Evolutionary conservation across 2,888 invertebrate genomes (phyloP).

Genomic region (Syrista parreyssii): DNA sequence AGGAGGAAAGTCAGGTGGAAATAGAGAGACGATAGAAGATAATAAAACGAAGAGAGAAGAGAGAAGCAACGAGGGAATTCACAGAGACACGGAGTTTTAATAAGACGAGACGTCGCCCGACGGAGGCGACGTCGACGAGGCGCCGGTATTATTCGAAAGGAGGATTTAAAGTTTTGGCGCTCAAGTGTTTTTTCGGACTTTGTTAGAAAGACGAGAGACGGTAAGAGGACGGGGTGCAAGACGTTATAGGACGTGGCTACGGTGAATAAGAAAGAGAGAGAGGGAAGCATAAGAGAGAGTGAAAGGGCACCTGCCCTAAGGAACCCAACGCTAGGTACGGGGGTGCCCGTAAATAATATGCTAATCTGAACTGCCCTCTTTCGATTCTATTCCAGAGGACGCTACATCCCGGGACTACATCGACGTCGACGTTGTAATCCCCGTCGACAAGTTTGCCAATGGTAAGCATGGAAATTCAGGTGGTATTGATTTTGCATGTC

Average conservation of each 20-base stretch:
- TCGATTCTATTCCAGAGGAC: neutral
- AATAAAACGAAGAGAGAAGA: neutral
- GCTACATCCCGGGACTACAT: neutral
- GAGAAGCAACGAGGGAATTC: neutral
- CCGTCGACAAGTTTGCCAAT: neutral
- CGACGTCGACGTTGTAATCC: neutral
- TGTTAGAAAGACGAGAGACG: neutral
- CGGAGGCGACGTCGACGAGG: neutral
- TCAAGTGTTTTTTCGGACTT: neutral
- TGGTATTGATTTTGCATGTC: neutral
- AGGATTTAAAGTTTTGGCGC: neutral
- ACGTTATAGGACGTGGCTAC: neutral
- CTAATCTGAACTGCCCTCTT: neutral
- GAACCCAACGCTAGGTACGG: neutral
- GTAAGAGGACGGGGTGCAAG: neutral
- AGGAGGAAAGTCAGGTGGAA: neutral
- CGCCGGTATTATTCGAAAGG: neutral
- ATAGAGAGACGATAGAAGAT: neutral
- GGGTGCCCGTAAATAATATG: neutral
- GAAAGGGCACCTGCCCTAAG: neutral
- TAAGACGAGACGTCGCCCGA: conserved; percentile 45
- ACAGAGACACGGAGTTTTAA: conserved; percentile 41
- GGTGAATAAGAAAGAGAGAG: neutral
- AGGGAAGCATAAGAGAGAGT: neutral
- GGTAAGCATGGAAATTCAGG: neutral